Evolutionary conservation across 92 coral and sea anemone genomes (phyloP), one percentile per base, ranked within the genome.

Genomic region (Bergia puertoricense): DNA sequence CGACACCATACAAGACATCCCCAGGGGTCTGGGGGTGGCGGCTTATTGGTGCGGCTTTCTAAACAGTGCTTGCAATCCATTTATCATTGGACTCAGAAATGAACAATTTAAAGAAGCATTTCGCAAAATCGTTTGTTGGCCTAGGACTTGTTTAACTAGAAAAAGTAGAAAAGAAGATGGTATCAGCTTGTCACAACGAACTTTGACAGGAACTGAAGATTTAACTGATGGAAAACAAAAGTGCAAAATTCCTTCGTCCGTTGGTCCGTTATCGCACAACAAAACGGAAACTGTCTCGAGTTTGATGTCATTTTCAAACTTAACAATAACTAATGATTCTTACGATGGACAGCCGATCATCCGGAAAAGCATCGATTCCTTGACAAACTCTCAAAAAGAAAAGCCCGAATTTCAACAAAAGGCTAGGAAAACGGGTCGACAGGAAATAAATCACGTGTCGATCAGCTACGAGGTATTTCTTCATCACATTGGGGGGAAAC

Each of bases 1-100:
- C 51, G 54, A 89, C 11, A 88, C 91, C 3, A 85, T 90, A 45
- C 91, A 90, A 41, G 81, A 91, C 41, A 88, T 95, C 57, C 96
- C 98, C 0, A 93, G 81, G 82, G 98, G 98, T 10, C 88, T 95
- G 39, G 98, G 98, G 85, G 43, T 95, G 10, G 96, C 94, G 13
- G 96, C 98, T 8, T 95, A 93, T 73, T 91, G 92, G 94, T 95
- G 96, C 79, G 98, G 98, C 2, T 95, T 92, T 73, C 88, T 95
- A 9, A 93, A 95, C 67, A 91, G 95, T 40, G 89, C 96, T 43
- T 92, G 95, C 51, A 95, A 95, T 82, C 98, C 98, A 41, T 95
- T 93, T 30, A 92, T 95, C 59, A 90, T 95, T 48, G 98, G 98
- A 50, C 81, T 95, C 10, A 95, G 96, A 77, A 93, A 88, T 67